A percentile compares a stretch with the other conserved stretches of the same genome.
phyloP scores from a whole-genome alignment of 1,140 invertebrate genomes.

The Pseudomyrmex concolor region DNA sequence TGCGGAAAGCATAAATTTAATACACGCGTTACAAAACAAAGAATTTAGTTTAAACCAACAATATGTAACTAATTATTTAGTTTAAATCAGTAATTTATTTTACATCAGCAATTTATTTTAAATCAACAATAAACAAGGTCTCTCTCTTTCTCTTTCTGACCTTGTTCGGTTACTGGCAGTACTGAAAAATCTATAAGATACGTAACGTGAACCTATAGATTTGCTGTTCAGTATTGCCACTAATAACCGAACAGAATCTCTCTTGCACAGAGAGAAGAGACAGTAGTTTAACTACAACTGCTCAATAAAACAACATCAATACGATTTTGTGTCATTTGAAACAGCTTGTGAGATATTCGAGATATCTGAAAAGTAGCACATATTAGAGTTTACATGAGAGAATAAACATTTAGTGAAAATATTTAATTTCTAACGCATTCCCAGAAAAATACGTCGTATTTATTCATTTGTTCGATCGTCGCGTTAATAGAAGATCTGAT shows the following conservation, averaged over 20 bases:
- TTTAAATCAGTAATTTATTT: neutral
- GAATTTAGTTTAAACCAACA: constrained; percentile 6
- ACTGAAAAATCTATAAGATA: too few species aligned
- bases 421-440: neutral
- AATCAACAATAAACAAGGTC: constrained; percentile 25
- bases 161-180: too few species aligned
- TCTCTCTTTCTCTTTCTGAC: too few species aligned
- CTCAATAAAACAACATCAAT: constrained; percentile 15
- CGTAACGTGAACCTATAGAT: too few species aligned
- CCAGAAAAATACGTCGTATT: neutral
- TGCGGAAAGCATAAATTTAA: neutral
- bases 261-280: neutral
- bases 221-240: too few species aligned
- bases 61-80: constrained; percentile 13
- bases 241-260: neutral
- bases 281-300: constrained; percentile 3
- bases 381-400: constrained; percentile 34
- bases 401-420: constrained; percentile 43
- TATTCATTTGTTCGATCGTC: constrained; percentile 24
- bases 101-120: neutral
- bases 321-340: neutral
- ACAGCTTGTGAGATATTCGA: neutral
- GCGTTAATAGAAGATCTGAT: constrained; percentile 5
- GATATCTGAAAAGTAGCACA: constrained; percentile 15
- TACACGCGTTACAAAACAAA: too few species aligned